phyloP scores from a whole-genome alignment of 2,888 invertebrate genomes.

The Molorchus minor region DNA sequence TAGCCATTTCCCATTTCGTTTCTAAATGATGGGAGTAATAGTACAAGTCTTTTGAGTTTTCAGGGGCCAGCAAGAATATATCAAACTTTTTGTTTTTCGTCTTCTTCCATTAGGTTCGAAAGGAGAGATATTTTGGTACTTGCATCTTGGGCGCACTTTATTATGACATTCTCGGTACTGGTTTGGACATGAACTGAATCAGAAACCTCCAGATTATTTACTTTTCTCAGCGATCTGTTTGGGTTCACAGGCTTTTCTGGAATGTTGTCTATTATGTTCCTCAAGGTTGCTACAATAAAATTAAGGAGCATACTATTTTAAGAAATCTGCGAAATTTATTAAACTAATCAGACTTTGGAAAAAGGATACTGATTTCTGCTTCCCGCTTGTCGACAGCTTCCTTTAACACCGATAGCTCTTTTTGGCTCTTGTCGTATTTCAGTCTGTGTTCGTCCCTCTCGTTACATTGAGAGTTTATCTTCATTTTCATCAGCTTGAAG shows the following conservation, averaged over 20 bases:
- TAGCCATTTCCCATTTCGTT: conserved; percentile 50
- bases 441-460: conserved; percentile 15
- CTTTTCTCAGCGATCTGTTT: not conserved
- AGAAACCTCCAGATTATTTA: not conserved
- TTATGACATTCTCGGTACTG: not conserved
- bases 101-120: not conserved
- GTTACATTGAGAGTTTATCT: conserved; percentile 32
- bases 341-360: not conserved
- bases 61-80: conserved; percentile 23
- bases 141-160: not conserved
- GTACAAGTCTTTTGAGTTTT: conserved; percentile 24
- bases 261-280: conserved; percentile 34
- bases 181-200: not conserved
- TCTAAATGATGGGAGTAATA: conserved; percentile 44
- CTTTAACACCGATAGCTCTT: conserved; percentile 20
- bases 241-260: conserved; percentile 30
- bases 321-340: not conserved
- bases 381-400: conserved; percentile 20
- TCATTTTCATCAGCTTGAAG: conserved; percentile 54
- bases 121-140: not conserved
- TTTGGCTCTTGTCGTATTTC: conserved; percentile 20
- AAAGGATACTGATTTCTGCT: conserved; percentile 39
- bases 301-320: conserved; percentile 15
- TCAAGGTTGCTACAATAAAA: conserved; percentile 21
- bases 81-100: conserved; percentile 23